These are phyloP conservation scores for Tachina grossa DNA, from an alignment of 2,888 invertebrate genomes.

Conservation along the genomic window DNA sequence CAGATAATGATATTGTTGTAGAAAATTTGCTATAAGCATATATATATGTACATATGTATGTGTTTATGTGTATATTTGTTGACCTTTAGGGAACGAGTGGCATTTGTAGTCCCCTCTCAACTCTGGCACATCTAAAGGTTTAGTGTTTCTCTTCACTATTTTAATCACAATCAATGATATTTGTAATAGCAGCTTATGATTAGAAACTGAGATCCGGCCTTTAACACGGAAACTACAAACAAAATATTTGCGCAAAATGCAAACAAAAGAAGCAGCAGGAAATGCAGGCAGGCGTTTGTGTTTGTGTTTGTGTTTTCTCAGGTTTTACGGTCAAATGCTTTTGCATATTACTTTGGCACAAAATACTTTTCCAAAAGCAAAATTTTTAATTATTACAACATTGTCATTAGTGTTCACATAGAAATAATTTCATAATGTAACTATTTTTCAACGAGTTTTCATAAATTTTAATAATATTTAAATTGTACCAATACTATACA, in stretches of 20 bases:
- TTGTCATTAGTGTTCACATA: neutral
- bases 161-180: constrained; percentile 33
- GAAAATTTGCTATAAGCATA: constrained; percentile 17
- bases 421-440: neutral
- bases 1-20: constrained; percentile 23
- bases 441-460: neutral
- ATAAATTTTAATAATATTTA: neutral
- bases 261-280: neutral
- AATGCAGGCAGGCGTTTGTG: neutral
- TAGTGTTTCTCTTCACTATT: neutral
- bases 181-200: constrained; percentile 1
- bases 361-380: neutral
- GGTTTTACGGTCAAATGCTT: constrained; percentile 55
- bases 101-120: constrained; percentile 28
- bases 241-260: constrained; percentile 1
- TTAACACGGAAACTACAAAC: neutral
- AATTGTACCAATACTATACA: too few relatives aligned
- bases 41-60: too few relatives aligned
- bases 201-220: constrained; percentile 19
- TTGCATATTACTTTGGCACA: constrained; percentile 19
- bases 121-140: neutral
- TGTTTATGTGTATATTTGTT: too few relatives aligned
- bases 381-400: neutral
- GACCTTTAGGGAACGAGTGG: neutral
- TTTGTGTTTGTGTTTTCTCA: constrained; percentile 33